Conservation (phyloP, 2,888 invertebrate genomes). For the Torymus aiolomorphi region DNA sequence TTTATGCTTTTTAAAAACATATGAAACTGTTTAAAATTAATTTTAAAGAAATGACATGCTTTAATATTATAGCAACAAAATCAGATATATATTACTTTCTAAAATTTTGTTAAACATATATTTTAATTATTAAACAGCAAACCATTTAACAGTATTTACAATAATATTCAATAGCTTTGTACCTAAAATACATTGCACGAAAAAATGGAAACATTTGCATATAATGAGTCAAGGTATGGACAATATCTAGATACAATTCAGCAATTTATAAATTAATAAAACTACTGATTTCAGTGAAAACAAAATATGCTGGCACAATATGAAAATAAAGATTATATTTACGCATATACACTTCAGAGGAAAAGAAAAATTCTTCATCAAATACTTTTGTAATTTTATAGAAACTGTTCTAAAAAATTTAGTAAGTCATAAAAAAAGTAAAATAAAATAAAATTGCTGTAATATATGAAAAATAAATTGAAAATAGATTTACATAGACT, state of each 20-base stretch:
- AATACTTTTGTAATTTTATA: no score
- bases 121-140: conserved; percentile 23
- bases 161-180: conserved; percentile 33
- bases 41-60: no score
- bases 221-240: conserved; percentile 27
- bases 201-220: conserved; percentile 40
- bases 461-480: no score
- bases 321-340: conserved; percentile 29
- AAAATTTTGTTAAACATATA: no score
- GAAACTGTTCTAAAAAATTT: no score
- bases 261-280: conserved; percentile 32
- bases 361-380: conserved; percentile 26
- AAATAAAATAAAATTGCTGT: no score
- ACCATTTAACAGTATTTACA: conserved; percentile 55
- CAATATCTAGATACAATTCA: conserved; percentile 44
- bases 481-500: no score
- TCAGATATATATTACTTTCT: no score
- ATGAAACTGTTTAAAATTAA: background rate
- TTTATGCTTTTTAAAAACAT: background rate
- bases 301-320: conserved; percentile 23
- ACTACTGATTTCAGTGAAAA: conserved; percentile 29
- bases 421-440: no score
- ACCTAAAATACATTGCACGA: conserved; percentile 37
- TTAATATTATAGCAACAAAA: no score
- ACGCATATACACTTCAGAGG: conserved; percentile 35